Percentiles rank a stretch among this genome's conserved stretches.
phyloP scores from a whole-genome alignment of 2,888 invertebrate species.

The Mimachlamys varia region DNA sequence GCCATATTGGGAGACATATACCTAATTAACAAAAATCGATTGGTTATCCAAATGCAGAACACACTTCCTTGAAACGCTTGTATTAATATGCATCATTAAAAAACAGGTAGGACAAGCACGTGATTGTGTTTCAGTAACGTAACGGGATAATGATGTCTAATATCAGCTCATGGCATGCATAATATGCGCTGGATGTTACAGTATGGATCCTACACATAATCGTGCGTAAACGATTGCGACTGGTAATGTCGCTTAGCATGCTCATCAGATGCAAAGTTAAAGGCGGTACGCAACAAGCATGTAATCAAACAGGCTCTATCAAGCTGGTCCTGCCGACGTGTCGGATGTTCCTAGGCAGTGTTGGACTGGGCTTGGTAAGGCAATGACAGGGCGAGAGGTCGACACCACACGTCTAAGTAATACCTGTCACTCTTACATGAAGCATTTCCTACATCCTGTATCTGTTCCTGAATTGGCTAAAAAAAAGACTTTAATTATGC shows the following conservation, averaged over 20 bases:
- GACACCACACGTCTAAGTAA: too few species aligned
- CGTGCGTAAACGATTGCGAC: background rate
- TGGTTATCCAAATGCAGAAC: background rate
- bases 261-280: background rate
- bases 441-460: too few species aligned
- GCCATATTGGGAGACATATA: background rate
- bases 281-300: background rate
- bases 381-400: too few species aligned
- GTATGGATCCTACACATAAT: background rate
- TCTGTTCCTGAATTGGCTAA: too few species aligned
- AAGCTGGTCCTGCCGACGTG: background rate
- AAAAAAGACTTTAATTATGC: too few species aligned
- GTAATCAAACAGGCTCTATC: background rate
- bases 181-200: background rate
- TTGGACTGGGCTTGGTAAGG: too few species aligned
- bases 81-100: background rate
- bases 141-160: background rate
- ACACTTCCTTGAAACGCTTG: background rate
- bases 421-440: too few species aligned
- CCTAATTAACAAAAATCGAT: background rate
- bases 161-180: background rate
- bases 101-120: background rate
- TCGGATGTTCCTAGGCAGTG: too few species aligned
- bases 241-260: background rate
- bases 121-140: background rate